Conservation (phyloP, 2,113 vertebrate species). For the Grammomys dolichurus region DNA sequence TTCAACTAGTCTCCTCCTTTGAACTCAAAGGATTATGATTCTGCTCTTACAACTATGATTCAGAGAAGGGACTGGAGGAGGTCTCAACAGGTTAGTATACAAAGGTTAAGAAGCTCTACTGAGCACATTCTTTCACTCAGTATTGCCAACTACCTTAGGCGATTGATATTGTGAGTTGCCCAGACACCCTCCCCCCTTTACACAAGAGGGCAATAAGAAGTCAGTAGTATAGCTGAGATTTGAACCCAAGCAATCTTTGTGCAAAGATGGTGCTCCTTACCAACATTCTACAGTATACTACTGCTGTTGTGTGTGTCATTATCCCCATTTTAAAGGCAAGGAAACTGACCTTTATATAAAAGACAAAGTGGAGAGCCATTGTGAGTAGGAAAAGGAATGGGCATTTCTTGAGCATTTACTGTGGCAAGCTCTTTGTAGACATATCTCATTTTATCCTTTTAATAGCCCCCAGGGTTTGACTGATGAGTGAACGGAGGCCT, state of each 20-base stretch:
- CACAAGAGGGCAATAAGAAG: neutral
- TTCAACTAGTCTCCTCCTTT: neutral
- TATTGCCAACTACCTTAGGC: neutral
- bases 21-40: slow-evolving; percentile 20
- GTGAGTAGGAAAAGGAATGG: neutral
- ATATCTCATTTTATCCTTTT: slow-evolving; percentile 45
- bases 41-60: slow-evolving; percentile 28
- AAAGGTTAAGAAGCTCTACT: neutral
- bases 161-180: neutral
- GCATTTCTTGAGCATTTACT: slow-evolving; percentile 39
- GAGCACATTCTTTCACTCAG: neutral
- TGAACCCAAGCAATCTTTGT: slow-evolving; percentile 24
- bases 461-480: neutral
- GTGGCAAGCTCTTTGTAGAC: slow-evolving; percentile 7
- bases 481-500: neutral
- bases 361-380: neutral
- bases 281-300: neutral
- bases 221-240: neutral
- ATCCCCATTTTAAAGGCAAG: slow-evolving; percentile 27
- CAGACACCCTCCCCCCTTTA: neutral
- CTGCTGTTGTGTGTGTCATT: neutral
- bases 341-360: slow-evolving; percentile 35
- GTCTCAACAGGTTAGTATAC: neutral
- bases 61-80: neutral
- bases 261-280: neutral